Conservation (phyloP, 1,140 invertebrate species). For the Rhagoletis zephyria region DNA sequence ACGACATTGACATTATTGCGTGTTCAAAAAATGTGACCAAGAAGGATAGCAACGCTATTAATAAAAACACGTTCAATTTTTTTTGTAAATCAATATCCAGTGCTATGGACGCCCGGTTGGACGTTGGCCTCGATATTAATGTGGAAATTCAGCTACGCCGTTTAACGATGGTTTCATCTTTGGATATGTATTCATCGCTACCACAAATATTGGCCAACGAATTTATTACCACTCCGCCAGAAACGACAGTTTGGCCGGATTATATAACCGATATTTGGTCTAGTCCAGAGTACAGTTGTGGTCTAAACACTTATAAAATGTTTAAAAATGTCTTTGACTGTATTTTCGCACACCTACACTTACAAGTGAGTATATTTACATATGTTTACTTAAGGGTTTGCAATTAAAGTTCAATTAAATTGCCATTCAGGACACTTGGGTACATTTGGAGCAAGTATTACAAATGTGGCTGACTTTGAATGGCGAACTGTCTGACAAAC, state of each 20-base stretch:
- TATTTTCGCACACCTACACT: constrained; percentile 79
- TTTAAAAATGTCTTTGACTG: constrained; percentile 81
- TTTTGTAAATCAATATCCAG: constrained; percentile 77
- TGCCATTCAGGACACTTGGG: constrained; percentile 74
- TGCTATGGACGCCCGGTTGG: constrained; percentile 84
- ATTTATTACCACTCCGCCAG: constrained; percentile 69
- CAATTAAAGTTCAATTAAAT: neutral
- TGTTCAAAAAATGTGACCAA: constrained; percentile 74
- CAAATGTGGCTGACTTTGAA: constrained; percentile 89
- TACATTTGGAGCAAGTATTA: constrained; percentile 84
- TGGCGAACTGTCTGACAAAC: constrained; percentile 75
- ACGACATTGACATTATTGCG: constrained; percentile 80
- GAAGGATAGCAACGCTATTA: constrained; percentile 66
- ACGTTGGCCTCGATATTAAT: constrained; percentile 82
- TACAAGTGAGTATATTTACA: constrained; percentile 52
- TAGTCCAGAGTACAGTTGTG: constrained; percentile 67
- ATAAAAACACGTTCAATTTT: constrained; percentile 69
- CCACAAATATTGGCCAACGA: constrained; percentile 73
- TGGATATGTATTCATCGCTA: constrained; percentile 72
- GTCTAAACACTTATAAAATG: constrained; percentile 75
- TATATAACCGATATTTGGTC: constrained; percentile 71
- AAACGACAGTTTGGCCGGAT: constrained; percentile 73
- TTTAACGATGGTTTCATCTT: constrained; percentile 75
- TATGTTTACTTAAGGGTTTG: constrained; percentile 7
- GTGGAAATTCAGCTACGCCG: constrained; percentile 82